A percentile compares a stretch with the other conserved stretches of the same genome.
Evolutionary conservation across 1,140 invertebrate genomes (phyloP).

Genomic region (Charaxes varanes): DNA sequence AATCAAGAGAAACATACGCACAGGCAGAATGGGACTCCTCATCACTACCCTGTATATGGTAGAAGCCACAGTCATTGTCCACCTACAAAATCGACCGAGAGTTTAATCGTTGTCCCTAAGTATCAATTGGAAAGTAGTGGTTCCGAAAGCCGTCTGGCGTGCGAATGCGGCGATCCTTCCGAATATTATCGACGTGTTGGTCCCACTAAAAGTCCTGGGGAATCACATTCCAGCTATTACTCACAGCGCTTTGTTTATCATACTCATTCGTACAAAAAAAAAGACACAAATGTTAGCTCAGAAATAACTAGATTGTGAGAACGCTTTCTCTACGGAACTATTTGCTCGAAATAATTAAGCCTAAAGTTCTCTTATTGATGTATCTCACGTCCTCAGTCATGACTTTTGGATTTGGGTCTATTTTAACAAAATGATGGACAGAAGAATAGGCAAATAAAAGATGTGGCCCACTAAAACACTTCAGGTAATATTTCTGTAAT

Average conservation of each 20-base stretch:
- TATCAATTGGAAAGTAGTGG: slow-evolving; percentile 75
- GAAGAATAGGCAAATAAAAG: background rate
- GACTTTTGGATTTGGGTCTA: background rate
- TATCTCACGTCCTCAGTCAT: background rate
- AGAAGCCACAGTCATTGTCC: slow-evolving; percentile 61
- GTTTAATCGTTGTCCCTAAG: slow-evolving; percentile 79
- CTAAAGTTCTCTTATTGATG: background rate
- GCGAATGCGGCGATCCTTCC: slow-evolving; percentile 78
- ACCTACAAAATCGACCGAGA: slow-evolving; percentile 85
- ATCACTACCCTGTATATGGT: slow-evolving; percentile 58
- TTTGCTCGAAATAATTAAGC: slow-evolving; percentile 24
- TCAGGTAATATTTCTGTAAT: slow-evolving; percentile 12
- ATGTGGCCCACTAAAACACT: slow-evolving; percentile 1
- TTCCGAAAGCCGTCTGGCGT: slow-evolving; percentile 79
- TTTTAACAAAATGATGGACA: background rate
- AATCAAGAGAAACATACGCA: slow-evolving; percentile 64
- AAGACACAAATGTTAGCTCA: slow-evolving; percentile 72
- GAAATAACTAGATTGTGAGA: slow-evolving; percentile 75
- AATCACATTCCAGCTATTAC: slow-evolving; percentile 70
- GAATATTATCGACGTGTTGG: slow-evolving; percentile 67
- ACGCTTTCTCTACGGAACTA: slow-evolving; percentile 2
- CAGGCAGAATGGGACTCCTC: slow-evolving; percentile 67
- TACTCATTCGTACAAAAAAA: slow-evolving; percentile 66
- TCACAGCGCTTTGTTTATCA: slow-evolving; percentile 67
- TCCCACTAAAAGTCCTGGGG: slow-evolving; percentile 52